Evolutionary conservation across 2,888 invertebrate genomes (phyloP).

Genomic region (Poecilobothrus nobilitatus): DNA sequence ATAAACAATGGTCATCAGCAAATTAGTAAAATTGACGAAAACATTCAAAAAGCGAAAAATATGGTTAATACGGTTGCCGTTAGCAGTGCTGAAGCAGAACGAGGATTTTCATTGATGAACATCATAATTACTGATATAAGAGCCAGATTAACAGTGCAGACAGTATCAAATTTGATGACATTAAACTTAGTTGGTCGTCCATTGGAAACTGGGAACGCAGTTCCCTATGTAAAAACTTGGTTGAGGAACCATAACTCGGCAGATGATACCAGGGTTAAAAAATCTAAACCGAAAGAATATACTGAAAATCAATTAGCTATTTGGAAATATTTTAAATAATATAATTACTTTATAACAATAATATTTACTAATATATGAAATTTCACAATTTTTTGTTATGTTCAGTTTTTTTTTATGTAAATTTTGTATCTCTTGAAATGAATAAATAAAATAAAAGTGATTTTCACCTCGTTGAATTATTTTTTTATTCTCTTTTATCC

Average conservation of each 20-base stretch:
- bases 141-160: background rate
- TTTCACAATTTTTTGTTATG: too few species aligned
- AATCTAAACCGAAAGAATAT: background rate
- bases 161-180: conserved; percentile 2
- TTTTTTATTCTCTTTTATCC: too few species aligned
- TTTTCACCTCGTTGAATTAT: too few species aligned
- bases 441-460: too few species aligned
- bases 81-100: background rate
- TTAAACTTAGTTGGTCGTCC: conserved; percentile 12
- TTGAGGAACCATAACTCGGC: conserved; percentile 1
- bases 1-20: conserved; percentile 10
- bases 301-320: background rate
- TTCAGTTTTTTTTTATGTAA: too few species aligned
- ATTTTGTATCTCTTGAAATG: too few species aligned
- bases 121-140: background rate
- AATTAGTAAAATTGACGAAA: background rate
- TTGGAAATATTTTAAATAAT: background rate
- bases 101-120: conserved; percentile 3
- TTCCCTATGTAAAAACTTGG: conserved; percentile 7
- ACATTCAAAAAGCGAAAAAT: conserved; percentile 6
- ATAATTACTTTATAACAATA: too few species aligned
- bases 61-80: background rate
- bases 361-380: too few species aligned
- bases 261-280: conserved; percentile 2
- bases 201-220: conserved; percentile 9